phyloP scores from a whole-genome alignment of 2,113 vertebrate genomes.

The Heptranchias perlo region DNA sequence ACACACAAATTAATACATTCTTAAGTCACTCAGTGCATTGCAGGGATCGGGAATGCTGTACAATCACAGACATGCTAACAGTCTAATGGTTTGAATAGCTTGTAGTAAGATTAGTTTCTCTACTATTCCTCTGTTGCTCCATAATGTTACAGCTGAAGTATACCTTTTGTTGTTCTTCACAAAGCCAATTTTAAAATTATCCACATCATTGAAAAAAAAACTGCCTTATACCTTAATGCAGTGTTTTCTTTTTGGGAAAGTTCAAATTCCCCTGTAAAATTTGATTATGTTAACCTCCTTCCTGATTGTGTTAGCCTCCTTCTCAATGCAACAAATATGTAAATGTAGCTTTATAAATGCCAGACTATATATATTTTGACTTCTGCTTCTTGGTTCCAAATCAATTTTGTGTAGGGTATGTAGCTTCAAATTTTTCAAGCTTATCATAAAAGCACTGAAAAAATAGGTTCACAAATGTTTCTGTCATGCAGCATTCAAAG shows the following conservation, averaged over 20 bases:
- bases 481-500: not conserved
- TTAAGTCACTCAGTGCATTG: constrained; percentile 43
- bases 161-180: not conserved
- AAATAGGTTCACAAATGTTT: constrained; percentile 9
- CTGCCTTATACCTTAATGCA: not conserved
- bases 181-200: constrained; percentile 3
- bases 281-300: not conserved
- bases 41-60: constrained; percentile 52
- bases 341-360: constrained; percentile 29
- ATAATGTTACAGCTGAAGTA: not conserved
- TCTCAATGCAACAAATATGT: not conserved
- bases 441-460: constrained; percentile 5
- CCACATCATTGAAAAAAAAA: constrained; percentile 14
- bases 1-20: constrained; percentile 57
- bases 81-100: constrained; percentile 54
- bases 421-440: not conserved
- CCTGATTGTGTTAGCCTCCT: not conserved
- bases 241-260: not conserved
- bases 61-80: constrained; percentile 64
- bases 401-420: not conserved
- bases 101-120: constrained; percentile 24
- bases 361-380: not conserved
- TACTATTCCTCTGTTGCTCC: not conserved
- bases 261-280: not conserved
- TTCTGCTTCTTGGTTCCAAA: not conserved